These are phyloP conservation scores for Candoia aspera DNA, from an alignment of 2,113 vertebrate species.

Conservation along the genomic window DNA sequence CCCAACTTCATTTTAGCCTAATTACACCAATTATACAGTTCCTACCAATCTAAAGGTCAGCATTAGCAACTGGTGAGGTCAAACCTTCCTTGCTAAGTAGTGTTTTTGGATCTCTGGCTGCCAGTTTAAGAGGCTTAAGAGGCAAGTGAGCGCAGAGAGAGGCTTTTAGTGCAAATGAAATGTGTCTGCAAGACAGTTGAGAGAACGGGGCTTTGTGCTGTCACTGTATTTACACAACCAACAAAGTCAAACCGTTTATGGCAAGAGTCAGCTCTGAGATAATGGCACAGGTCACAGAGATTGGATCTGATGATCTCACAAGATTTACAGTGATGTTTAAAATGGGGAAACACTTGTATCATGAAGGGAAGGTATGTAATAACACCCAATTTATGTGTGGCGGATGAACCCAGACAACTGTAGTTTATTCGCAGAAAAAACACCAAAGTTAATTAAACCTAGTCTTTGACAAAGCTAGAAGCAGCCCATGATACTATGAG, in stretches of 20 bases:
- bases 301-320: neutral
- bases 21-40: neutral
- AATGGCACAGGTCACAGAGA: neutral
- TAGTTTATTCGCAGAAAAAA: neutral
- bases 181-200: neutral
- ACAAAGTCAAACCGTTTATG: neutral
- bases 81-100: neutral
- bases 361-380: neutral
- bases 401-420: neutral
- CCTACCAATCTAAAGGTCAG: neutral
- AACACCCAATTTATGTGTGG: neutral
- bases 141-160: neutral
- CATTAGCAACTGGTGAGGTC: neutral
- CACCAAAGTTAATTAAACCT: neutral
- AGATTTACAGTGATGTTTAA: neutral
- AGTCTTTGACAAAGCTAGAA: neutral
- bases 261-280: neutral
- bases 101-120: neutral
- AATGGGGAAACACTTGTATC: neutral
- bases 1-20: neutral
- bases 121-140: neutral
- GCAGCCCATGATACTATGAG: neutral
- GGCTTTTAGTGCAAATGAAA: neutral
- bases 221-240: neutral
- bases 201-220: neutral